Base-by-base conservation (phyloP, 1,140 invertebrate genomes). In the Halictus rubicundus region DNA sequence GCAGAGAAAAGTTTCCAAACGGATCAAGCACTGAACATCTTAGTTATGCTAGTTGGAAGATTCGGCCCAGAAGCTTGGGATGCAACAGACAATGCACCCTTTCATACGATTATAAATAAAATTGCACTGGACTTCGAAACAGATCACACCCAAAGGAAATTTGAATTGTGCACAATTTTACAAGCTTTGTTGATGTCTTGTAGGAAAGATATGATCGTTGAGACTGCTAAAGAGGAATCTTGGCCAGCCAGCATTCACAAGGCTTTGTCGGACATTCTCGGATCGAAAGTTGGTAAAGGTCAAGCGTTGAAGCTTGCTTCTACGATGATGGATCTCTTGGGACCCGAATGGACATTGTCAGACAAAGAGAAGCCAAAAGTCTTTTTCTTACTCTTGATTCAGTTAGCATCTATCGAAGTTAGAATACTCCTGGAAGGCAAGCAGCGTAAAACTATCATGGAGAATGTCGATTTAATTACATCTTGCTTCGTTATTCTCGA, bases 371-470 rank as follows among this genome's bases (percentile, higher is more conserved):
- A 96, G 84, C 95, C 95, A 74, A 97, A 96, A 92, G 95, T 96
- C 87, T 96, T 98, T 85, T 96, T 98, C 84, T 92, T 98, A 2
- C 91, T 98, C 59, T 91, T 98, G 3, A 95, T 98, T 71, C 97
- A 98, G 91, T 91, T 99, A 25, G 95, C 96, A 81, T 97, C 97
- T 68, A 97, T 99, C 89, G 98, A 99, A 94, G 95, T 98, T 4
- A 95, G 97, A 86, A 98, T 99, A 97, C 96, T 97, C 87, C 92
- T 98, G 60, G 98, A 99, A 89, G 97, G 97, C 80, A 96, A 96
- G 84, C 96, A 95, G 87, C 94, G 98, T 78, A 96, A 97, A 90
- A 94, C 96, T 90, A 95, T 97, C 10, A 94, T 96, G 87, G 92
- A 94, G 42, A 96, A 97, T 92, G 95, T 95, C 37, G 96, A 97